phyloP scores from a whole-genome alignment of 92 coral and sea anemone genomes.

The Heliopora coerulea region DNA sequence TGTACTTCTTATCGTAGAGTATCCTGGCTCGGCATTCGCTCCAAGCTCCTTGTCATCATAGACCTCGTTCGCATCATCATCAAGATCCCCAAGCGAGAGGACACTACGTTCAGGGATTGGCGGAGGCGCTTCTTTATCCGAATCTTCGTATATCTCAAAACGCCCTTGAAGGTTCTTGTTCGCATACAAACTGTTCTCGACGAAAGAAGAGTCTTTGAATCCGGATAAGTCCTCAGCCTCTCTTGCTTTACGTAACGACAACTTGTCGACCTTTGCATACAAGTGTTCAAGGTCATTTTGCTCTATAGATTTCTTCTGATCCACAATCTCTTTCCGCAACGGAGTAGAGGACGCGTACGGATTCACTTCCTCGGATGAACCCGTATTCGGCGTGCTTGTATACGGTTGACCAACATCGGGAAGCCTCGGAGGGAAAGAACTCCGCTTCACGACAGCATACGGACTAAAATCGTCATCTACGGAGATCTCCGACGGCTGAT shows the following conservation, averaged over 20 bases:
- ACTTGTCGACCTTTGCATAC: slow-evolving; percentile 72
- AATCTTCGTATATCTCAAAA: slow-evolving; percentile 5
- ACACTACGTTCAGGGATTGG: slow-evolving; percentile 25
- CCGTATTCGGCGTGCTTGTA: slow-evolving; percentile 38
- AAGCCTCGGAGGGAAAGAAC: neutral
- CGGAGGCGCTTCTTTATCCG: slow-evolving; percentile 10
- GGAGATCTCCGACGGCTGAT: slow-evolving; percentile 51
- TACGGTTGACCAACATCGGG: neutral
- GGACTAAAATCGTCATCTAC: slow-evolving; percentile 68
- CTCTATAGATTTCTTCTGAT: neutral
- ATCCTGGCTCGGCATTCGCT: slow-evolving; percentile 13
- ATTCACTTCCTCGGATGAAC: slow-evolving; percentile 42
- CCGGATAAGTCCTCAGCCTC: slow-evolving; percentile 64
- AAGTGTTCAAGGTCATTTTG: slow-evolving; percentile 42
- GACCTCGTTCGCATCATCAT: neutral
- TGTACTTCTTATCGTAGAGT: slow-evolving; percentile 41
- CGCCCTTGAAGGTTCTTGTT: slow-evolving; percentile 53
- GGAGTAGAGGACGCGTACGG: slow-evolving; percentile 76
- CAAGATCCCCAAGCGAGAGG: neutral
- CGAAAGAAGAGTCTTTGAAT: slow-evolving; percentile 67
- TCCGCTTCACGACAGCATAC: slow-evolving; percentile 70
- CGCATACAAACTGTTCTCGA: slow-evolving; percentile 83
- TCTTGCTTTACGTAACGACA: slow-evolving; percentile 60
- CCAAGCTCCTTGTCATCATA: slow-evolving; percentile 1
- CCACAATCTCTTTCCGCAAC: slow-evolving; percentile 16